Evolutionary conservation across 2,797 vertebrate genomes (phyloP), one percentile per base, ranked within the genome.

Genomic region (Pangasius krempfi): DNA sequence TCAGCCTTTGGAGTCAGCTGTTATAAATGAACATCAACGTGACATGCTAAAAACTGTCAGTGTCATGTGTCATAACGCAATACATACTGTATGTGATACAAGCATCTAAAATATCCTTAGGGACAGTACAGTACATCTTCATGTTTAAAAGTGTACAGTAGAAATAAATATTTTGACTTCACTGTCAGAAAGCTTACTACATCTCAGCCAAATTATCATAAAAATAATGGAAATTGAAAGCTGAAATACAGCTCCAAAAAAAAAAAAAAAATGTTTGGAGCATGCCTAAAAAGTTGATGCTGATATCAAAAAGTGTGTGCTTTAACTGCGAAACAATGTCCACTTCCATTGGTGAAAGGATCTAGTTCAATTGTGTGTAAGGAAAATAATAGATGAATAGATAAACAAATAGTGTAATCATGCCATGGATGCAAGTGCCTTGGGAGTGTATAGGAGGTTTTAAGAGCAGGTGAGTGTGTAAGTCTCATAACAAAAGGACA

Each of bases 401-500:
- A 9, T 30, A 27, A 18, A 30, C 76, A 79, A 22, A 83, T 44
- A 37, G 44, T 1, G 3, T 84, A 66, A 47, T 40, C 44, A 62
- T 20, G 81, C 81, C 60, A 47, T n/a, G 44, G 27, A 27, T 20
- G 8, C 47, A 70, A 30, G 44, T n/a, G 83, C 20, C 22, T 50
- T 14, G 47, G 18, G 30, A 85, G 18, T 27, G 66, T 73, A 13
- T 72, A 56, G 18, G n/a, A 84, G n/a, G 9, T 37, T 70, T 25
- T 70, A 72, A 85, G 66, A 56, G 50, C 84, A 85, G 66, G 50
- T 85, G 84, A 70, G 68, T 44, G 5, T 68, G 25, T 75, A 22
- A 88, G 18, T 66, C 27, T 54, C 44, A 66, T 58, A 33, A 37
- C 79, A 83, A 88, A 88, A 75, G 12, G 27, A 70, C 64, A 52